Evolutionary conservation across 2,888 invertebrate species (phyloP).

Genomic region (Pseudanteris insignis): DNA sequence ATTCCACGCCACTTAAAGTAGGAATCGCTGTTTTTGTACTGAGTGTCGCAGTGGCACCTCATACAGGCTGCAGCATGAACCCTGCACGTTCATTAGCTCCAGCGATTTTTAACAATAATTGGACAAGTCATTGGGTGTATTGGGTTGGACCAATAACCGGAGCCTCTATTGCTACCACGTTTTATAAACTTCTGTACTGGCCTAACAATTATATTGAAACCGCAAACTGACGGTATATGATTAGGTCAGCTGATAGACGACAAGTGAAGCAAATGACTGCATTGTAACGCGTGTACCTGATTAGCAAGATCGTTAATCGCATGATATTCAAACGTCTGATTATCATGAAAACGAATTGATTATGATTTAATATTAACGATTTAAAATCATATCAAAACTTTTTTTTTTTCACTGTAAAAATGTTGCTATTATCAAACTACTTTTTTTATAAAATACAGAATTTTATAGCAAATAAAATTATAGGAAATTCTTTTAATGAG

Average conservation of each 20-base stretch:
- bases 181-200: constrained; percentile 51
- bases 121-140: constrained; percentile 77
- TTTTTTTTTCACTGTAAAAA: too few relatives aligned
- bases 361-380: too few relatives aligned
- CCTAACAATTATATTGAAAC: too few relatives aligned
- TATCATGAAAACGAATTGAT: too few relatives aligned
- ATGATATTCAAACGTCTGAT: too few relatives aligned
- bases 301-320: too few relatives aligned
- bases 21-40: constrained; percentile 75
- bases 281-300: constrained; percentile 17
- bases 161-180: constrained; percentile 63
- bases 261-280: constrained; percentile 5
- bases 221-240: too few relatives aligned
- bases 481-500: too few relatives aligned
- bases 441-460: too few relatives aligned
- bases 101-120: constrained; percentile 75
- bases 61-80: constrained; percentile 79
- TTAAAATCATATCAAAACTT: too few relatives aligned
- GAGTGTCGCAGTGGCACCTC: constrained; percentile 74
- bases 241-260: constrained; percentile 1
- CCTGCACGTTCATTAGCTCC: constrained; percentile 78
- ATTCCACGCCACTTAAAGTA: constrained; percentile 75
- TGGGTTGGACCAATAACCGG: constrained; percentile 74
- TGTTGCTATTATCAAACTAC: too few relatives aligned
- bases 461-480: too few relatives aligned